A percentile compares a stretch with the other conserved stretches of the same genome.
Evolutionary conservation across 2,113 vertebrate genomes (phyloP).

Genomic region (Cinclus cinclus): DNA sequence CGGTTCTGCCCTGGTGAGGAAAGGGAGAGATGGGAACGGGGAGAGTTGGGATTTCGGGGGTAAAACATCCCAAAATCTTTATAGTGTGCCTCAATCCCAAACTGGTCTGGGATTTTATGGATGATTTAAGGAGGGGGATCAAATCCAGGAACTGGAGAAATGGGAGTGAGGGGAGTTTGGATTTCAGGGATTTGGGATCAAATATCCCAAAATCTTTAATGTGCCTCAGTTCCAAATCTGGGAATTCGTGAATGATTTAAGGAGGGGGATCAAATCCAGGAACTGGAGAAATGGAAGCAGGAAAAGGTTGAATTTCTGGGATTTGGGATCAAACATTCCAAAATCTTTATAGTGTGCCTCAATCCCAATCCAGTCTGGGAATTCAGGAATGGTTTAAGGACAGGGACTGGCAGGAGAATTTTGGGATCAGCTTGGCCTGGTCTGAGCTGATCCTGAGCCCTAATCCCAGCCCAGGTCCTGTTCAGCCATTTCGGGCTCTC

Average conservation of each 20-base stretch:
- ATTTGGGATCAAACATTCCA: not conserved
- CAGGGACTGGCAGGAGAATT: not conserved
- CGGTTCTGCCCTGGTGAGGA: not conserved
- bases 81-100: not conserved
- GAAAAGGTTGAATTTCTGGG: no score
- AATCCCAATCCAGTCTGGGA: no score
- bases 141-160: no score
- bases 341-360: no score
- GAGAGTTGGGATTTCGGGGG: not conserved
- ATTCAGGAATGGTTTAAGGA: not conserved
- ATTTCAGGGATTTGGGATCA: no score
- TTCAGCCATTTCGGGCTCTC: not conserved
- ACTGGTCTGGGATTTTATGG: not conserved
- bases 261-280: no score
- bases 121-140: no score
- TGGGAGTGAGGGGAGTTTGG: no score
- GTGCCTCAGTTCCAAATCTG: no score
- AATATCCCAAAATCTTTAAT: no score
- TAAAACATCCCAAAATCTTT: not conserved
- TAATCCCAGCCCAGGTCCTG: not conserved
- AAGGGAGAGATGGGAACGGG: not conserved
- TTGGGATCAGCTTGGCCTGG: rapidly evolving
- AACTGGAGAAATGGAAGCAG: no score
- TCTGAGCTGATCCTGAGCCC: not conserved
- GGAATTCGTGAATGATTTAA: no score